A percentile compares a stretch with the other conserved stretches of the same genome.
phyloP scores from a whole-genome alignment of 2,797 vertebrate genomes.

The Coilia nasus region DNA sequence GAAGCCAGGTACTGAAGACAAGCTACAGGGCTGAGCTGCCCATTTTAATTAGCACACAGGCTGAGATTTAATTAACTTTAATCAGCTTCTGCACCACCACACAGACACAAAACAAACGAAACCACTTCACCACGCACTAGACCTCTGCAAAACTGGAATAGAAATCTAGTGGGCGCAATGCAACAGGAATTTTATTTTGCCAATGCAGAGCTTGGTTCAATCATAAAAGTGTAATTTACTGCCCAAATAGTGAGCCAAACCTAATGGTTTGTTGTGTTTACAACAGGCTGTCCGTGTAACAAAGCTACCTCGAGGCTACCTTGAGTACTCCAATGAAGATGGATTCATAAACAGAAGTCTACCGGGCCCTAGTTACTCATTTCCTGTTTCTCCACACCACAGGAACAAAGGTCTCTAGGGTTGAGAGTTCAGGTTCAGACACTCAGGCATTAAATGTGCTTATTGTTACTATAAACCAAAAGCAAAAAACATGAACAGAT shows the following conservation, averaged over 20 bases:
- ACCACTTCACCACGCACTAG: too few species aligned
- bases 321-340: not conserved
- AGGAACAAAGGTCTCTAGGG: slow-evolving; percentile 9
- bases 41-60: slow-evolving; percentile 65
- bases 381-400: slow-evolving; percentile 1
- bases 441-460: not conserved
- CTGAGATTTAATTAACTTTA: slow-evolving; percentile 62
- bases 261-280: not conserved
- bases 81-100: slow-evolving; percentile 49
- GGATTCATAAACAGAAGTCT: slow-evolving; percentile 8
- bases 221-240: slow-evolving; percentile 1
- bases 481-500: not conserved
- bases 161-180: not conserved
- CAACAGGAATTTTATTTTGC: not conserved
- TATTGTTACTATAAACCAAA: not conserved
- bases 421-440: not conserved
- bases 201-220: not conserved
- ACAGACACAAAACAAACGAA: slow-evolving; percentile 20
- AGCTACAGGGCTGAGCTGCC: slow-evolving; percentile 53
- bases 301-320: not conserved
- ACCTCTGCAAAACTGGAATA: not conserved
- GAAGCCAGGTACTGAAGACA: slow-evolving; percentile 56
- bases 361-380: slow-evolving; percentile 9
- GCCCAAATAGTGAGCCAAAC: not conserved
- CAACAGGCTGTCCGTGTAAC: not conserved